phyloP scores from a whole-genome alignment of 23 tunicate genomes.

The Clavelina lepadiformis region DNA sequence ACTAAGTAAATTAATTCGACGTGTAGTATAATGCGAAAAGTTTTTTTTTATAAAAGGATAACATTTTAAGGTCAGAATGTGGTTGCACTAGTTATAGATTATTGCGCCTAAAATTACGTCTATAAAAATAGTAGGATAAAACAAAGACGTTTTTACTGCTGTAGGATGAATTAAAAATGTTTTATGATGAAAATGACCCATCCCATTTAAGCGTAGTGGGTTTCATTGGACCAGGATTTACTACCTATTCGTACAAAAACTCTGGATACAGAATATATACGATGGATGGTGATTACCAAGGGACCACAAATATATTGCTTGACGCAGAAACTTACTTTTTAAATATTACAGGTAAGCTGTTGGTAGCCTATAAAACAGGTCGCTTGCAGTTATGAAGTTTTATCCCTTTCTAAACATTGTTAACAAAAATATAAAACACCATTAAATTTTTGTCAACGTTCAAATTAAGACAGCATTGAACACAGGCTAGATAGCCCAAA shows the following conservation, averaged over 20 bases:
- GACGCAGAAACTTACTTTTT: conserved; percentile 59
- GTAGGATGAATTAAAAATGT: conserved; percentile 75
- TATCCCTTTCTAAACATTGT: no score
- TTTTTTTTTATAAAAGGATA: no score
- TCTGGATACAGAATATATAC: conserved; percentile 74
- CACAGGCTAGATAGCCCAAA: no score
- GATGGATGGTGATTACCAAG: conserved; percentile 70
- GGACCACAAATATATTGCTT: conserved; percentile 39
- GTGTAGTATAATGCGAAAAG: no score
- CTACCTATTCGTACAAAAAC: conserved; percentile 70
- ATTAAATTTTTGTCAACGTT: no score
- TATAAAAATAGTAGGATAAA: no score
- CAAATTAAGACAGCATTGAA: no score
- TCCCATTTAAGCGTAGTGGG: conserved; percentile 34
- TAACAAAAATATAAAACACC: no score
- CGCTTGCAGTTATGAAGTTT: no score
- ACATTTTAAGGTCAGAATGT: background rate
- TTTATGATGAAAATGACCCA: conserved; percentile 50
- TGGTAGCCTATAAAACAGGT: no score
- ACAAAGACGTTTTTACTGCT: background rate
- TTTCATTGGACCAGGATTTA: conserved; percentile 76
- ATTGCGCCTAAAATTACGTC: background rate
- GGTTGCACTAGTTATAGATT: background rate
- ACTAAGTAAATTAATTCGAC: background rate
- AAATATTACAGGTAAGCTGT: conserved; percentile 46